Evolutionary conservation across 2,113 vertebrate species (phyloP).

Genomic region (Sialia sialis): DNA sequence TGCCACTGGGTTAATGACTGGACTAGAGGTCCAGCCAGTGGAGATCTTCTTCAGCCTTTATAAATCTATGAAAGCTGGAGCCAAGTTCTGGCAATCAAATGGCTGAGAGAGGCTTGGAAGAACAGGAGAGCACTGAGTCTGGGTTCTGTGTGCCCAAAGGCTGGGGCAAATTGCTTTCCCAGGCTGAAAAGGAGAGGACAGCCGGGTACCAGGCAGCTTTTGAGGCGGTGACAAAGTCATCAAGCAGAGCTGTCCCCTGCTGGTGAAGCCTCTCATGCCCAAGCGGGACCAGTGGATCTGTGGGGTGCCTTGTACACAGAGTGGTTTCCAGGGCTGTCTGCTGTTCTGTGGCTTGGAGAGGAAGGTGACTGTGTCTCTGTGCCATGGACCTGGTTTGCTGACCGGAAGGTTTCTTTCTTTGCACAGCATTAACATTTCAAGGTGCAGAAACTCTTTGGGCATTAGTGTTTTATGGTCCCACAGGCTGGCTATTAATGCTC

Average conservation of each 20-base stretch:
- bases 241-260: neutral
- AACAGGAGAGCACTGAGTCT: neutral
- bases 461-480: conserved; percentile 33
- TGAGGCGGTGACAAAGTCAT: conserved; percentile 51
- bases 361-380: neutral
- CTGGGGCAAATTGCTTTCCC: neutral
- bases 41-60: neutral
- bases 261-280: neutral
- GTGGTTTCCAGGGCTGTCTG: neutral
- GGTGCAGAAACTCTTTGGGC: conserved; percentile 50
- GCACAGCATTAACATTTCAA: conserved; percentile 40
- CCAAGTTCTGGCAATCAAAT: fast-evolving
- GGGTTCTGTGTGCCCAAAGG: neutral
- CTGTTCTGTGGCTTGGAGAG: neutral
- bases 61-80: neutral
- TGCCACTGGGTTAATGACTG: neutral
- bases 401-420: neutral
- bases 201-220: conserved; percentile 8
- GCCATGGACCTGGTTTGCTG: neutral
- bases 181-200: conserved; percentile 42
- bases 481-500: conserved; percentile 29
- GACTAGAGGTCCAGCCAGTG: neutral
- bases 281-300: neutral
- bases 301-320: neutral
- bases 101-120: neutral